phyloP scores from a whole-genome alignment of 2,888 invertebrate genomes.

The Drosophila lacicola region DNA sequence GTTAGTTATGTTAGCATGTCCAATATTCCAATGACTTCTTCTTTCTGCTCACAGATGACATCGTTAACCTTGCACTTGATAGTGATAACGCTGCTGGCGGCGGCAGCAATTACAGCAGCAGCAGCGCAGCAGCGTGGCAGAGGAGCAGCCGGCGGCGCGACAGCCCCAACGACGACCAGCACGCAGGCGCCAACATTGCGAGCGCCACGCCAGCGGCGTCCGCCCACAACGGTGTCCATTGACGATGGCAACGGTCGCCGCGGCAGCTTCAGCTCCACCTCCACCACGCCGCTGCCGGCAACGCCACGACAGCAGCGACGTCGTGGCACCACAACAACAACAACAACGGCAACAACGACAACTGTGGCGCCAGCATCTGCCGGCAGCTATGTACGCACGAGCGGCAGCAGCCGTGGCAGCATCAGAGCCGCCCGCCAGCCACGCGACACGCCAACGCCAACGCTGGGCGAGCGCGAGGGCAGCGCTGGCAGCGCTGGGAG shows the following conservation, averaged over 20 bases:
- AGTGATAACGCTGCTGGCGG: conserved; percentile 70
- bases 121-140: conserved; percentile 47
- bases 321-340: conserved; percentile 25
- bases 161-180: conserved; percentile 73
- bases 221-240: conserved; percentile 66
- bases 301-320: conserved; percentile 43
- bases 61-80: conserved; percentile 85
- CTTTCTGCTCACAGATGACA: conserved; percentile 62
- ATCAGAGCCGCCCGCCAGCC: conserved; percentile 64
- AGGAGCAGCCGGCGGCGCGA: conserved; percentile 42
- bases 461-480: neutral
- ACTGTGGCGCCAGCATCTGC: conserved; percentile 13
- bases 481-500: conserved; percentile 18
- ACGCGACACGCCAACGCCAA: conserved; percentile 63
- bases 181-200: conserved; percentile 85
- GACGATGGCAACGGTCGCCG: conserved; percentile 48
- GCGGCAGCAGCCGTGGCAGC: conserved; percentile 42
- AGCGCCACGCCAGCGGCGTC: conserved; percentile 82
- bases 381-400: conserved; percentile 14
- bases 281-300: conserved; percentile 60
- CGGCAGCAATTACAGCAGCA: conserved; percentile 35
- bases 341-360: conserved; percentile 17
- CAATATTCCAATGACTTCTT: conserved; percentile 1
- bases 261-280: conserved; percentile 28
- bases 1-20: conserved; percentile 1